phyloP scores from a whole-genome alignment of 2,797 vertebrate genomes.

The Huso huso region DNA sequence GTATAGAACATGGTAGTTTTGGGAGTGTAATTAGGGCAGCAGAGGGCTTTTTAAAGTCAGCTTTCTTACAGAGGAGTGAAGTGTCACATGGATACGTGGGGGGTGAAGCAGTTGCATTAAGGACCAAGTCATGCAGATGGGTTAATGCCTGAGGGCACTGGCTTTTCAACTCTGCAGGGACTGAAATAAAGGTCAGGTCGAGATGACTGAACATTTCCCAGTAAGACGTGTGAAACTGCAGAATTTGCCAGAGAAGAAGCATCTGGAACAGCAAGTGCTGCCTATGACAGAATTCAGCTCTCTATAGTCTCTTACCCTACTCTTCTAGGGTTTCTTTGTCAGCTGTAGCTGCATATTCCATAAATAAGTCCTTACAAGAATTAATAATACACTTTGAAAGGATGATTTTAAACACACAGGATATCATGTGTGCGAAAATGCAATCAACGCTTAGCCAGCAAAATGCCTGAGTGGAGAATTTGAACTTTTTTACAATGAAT shows the following conservation, averaged over 20 bases:
- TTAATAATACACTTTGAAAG: too few relatives aligned
- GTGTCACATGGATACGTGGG: not conserved
- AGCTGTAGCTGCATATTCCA: too few relatives aligned
- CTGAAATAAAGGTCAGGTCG: not conserved
- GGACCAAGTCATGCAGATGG: not conserved
- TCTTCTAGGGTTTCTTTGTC: too few relatives aligned
- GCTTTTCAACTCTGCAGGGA: constrained; percentile 1
- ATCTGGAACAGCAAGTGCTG: too few relatives aligned
- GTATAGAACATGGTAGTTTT: not conserved
- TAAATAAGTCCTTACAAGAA: too few relatives aligned
- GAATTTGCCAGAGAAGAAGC: not conserved
- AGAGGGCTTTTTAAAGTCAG: not conserved
- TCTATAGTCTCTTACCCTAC: too few relatives aligned
- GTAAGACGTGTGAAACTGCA: not conserved
- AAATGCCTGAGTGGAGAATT: too few relatives aligned
- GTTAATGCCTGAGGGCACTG: not conserved
- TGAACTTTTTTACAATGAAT: too few relatives aligned
- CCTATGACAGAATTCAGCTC: too few relatives aligned
- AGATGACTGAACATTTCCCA: not conserved
- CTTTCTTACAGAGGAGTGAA: not conserved
- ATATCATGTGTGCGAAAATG: too few relatives aligned
- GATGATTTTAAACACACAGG: too few relatives aligned
- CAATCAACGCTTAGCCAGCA: too few relatives aligned
- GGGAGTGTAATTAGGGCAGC: not conserved
- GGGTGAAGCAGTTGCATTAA: not conserved